Conservation (phyloP, 2,888 invertebrate genomes). For the Priocnemis perturbator region DNA sequence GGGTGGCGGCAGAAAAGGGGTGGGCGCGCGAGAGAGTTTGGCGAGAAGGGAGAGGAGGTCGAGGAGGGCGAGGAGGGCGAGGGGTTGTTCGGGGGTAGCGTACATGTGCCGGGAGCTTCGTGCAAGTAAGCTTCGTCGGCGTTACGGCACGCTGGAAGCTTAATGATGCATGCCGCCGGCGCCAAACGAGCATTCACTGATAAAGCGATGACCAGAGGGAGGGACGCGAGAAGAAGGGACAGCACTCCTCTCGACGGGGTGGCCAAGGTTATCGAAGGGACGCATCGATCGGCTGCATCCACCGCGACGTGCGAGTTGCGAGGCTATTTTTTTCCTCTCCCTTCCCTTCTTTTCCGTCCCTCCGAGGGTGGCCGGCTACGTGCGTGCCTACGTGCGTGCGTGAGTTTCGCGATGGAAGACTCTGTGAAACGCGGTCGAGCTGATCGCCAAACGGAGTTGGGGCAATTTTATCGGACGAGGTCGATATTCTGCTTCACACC, state of each 20-base stretch:
- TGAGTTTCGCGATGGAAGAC: constrained; percentile 21
- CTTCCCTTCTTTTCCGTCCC: too few relatives aligned
- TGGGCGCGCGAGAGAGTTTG: constrained; percentile 24
- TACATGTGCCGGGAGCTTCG: constrained; percentile 30
- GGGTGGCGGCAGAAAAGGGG: constrained; percentile 39
- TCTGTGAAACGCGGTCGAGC: constrained; percentile 11
- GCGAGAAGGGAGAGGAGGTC: constrained; percentile 16
- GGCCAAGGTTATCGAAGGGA: constrained; percentile 52
- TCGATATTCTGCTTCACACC: too few relatives aligned
- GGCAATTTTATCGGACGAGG: too few relatives aligned
- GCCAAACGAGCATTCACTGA: constrained; percentile 64
- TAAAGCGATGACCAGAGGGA: constrained; percentile 59
- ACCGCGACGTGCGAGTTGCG: background rate
- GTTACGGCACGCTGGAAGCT: constrained; percentile 61
- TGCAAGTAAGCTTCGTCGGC: constrained; percentile 60
- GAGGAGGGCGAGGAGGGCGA: constrained; percentile 15
- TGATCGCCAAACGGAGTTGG: background rate
- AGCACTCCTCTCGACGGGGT: constrained; percentile 38
- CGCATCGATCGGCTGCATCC: constrained; percentile 40
- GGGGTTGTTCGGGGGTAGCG: constrained; percentile 26
- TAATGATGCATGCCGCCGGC: constrained; percentile 64
- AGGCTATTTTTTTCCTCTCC: background rate
- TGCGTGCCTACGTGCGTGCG: constrained; percentile 1
- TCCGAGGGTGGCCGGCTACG: background rate
- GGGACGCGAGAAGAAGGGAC: constrained; percentile 47